phyloP scores from a whole-genome alignment of 2,113 vertebrate species.

The Pan paniscus region DNA sequence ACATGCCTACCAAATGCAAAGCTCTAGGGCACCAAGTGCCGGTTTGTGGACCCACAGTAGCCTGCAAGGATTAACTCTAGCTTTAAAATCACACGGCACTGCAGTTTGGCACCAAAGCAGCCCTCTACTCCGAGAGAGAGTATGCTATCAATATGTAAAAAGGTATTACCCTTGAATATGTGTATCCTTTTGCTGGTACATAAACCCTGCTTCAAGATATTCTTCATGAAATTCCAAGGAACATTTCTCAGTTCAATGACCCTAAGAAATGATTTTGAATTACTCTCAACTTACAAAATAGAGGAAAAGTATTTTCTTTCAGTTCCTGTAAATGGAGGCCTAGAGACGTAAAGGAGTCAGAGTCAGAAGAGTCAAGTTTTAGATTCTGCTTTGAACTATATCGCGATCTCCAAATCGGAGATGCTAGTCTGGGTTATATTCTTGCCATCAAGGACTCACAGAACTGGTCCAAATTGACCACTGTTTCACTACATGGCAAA shows the following conservation, averaged over 20 bases:
- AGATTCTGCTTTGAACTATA: not conserved
- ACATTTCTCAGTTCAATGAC: conserved; percentile 30
- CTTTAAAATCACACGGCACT: not conserved
- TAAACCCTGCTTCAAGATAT: not conserved
- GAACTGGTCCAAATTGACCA: not conserved
- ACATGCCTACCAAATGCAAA: fast-evolving
- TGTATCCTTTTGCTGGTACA: not conserved
- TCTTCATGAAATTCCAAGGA: conserved; percentile 39
- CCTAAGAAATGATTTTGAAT: conserved; percentile 30
- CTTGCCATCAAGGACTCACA: not conserved
- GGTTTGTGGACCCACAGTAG: not conserved
- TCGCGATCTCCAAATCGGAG: not conserved
- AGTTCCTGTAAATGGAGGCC: not conserved
- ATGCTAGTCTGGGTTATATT: not conserved
- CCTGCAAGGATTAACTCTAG: not conserved
- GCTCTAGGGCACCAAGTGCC: not conserved
- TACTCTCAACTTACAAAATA: conserved; percentile 13
- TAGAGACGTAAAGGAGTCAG: not conserved
- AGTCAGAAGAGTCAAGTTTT: not conserved
- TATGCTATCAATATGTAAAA: not conserved
- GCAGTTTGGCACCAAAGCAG: not conserved
- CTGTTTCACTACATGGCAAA: not conserved
- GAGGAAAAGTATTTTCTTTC: not conserved
- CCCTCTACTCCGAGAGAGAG: not conserved
- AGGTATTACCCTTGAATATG: not conserved